Evolutionary conservation across 1,140 invertebrate genomes (phyloP).

Genomic region (Leptinotarsa undecemlineata): DNA sequence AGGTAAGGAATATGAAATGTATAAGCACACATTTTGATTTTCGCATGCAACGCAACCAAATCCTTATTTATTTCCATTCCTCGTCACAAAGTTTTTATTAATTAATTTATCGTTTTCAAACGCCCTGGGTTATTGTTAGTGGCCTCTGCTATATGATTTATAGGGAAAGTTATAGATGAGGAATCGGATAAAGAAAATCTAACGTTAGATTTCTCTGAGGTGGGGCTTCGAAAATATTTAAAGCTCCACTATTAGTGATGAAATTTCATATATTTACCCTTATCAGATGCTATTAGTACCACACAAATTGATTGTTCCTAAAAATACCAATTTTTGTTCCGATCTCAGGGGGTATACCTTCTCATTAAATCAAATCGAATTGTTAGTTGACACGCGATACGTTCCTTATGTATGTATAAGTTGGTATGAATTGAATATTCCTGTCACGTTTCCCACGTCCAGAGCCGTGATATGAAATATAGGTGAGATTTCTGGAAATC

Average conservation of each 20-base stretch:
- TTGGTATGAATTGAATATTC: constrained; percentile 3
- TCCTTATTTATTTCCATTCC: background rate
- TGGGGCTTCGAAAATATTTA: constrained; percentile 19
- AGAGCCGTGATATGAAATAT: background rate
- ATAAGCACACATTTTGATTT: too few species aligned
- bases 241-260: constrained; percentile 23
- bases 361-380: constrained; percentile 16
- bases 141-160: constrained; percentile 19
- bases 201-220: background rate
- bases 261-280: constrained; percentile 21
- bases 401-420: constrained; percentile 8
- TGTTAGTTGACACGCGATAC: constrained; percentile 16
- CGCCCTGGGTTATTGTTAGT: background rate
- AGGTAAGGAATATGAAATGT: too few species aligned
- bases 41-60: too few species aligned
- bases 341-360: constrained; percentile 9
- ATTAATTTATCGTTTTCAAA: constrained; percentile 22
- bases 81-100: constrained; percentile 7
- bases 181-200: background rate
- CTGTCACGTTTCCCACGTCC: background rate
- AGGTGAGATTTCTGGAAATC: background rate
- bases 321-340: constrained; percentile 22
- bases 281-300: constrained; percentile 23
- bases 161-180: constrained; percentile 12
- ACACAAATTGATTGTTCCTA: constrained; percentile 23